Percentiles rank a stretch among this genome's conserved stretches.
These are phyloP conservation scores for Aphidius colemani DNA, from an alignment of 2,888 invertebrate species.

Conservation along the genomic window DNA sequence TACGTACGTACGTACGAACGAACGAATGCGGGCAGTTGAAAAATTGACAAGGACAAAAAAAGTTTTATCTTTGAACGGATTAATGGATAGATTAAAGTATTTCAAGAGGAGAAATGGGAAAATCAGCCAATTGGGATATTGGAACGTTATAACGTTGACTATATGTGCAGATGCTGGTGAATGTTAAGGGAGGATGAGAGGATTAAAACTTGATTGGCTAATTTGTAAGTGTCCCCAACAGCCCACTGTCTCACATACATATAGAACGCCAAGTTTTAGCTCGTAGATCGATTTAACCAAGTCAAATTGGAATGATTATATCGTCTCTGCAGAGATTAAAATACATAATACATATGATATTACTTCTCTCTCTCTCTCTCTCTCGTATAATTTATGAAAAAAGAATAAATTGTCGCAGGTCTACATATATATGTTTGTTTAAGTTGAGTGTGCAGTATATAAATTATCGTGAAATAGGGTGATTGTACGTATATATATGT, in stretches of 20 bases:
- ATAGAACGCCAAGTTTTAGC: neutral
- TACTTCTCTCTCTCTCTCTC: constrained; percentile 6
- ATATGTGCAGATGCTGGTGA: constrained; percentile 14
- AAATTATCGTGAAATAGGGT: constrained; percentile 1
- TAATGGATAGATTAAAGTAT: constrained; percentile 61
- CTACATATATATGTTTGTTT: too few relatives aligned
- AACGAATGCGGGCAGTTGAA: neutral
- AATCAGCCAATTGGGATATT: constrained; percentile 51
- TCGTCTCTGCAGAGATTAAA: too few relatives aligned
- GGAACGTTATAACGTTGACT: constrained; percentile 44
- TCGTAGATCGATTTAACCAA: neutral
- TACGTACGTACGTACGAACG: too few relatives aligned
- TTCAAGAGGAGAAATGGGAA: constrained; percentile 33
- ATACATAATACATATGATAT: neutral
- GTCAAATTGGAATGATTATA: neutral
- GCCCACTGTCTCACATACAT: constrained; percentile 52
- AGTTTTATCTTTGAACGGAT: constrained; percentile 59
- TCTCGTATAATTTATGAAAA: neutral
- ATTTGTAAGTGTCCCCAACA: constrained; percentile 58
- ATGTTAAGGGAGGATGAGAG: constrained; percentile 35
- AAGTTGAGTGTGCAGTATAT: too few relatives aligned
- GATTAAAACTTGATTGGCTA: constrained; percentile 61
- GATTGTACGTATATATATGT: neutral
- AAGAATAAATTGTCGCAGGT: too few relatives aligned
- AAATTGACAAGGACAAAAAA: constrained; percentile 53